Percentiles rank a stretch among this genome's conserved stretches.
Evolutionary conservation across 2,888 invertebrate genomes (phyloP).

Genomic region (Papilio protenor): DNA sequence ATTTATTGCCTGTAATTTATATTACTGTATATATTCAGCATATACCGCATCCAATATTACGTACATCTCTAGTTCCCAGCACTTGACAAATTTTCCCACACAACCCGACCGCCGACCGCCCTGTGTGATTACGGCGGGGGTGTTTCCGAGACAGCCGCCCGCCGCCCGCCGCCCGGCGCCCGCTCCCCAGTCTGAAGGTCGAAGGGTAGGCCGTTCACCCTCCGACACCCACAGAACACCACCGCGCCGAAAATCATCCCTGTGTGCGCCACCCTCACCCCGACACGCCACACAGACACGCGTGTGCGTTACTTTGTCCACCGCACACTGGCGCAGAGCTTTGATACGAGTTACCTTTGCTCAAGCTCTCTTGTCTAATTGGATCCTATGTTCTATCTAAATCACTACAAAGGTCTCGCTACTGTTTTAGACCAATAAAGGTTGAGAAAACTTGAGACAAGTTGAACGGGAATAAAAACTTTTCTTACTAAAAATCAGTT

Average conservation of each 20-base stretch:
- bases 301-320: slow-evolving; percentile 18
- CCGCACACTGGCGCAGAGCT: neutral
- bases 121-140: slow-evolving; percentile 47
- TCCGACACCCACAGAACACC: slow-evolving; percentile 51
- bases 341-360: neutral
- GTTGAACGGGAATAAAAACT: neutral
- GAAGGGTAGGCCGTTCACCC: slow-evolving; percentile 75
- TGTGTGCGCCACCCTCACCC: slow-evolving; percentile 41
- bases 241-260: slow-evolving; percentile 46
- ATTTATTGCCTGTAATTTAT: neutral
- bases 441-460: neutral
- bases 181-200: slow-evolving; percentile 78
- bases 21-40: neutral
- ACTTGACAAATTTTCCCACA: slow-evolving; percentile 44
- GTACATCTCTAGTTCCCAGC: slow-evolving; percentile 40
- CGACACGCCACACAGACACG: neutral
- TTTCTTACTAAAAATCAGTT: neutral
- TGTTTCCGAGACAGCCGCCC: slow-evolving; percentile 73
- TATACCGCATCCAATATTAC: slow-evolving; percentile 14
- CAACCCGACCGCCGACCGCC: slow-evolving; percentile 47
- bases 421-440: neutral
- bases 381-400: slow-evolving; percentile 4
- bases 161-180: slow-evolving; percentile 56
- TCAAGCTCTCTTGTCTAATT: neutral
- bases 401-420: neutral